A percentile compares a stretch with the other conserved stretches of the same genome.
These are phyloP conservation scores for Trilocha varians DNA, from an alignment of 2,888 invertebrate species.

Conservation along the genomic window DNA sequence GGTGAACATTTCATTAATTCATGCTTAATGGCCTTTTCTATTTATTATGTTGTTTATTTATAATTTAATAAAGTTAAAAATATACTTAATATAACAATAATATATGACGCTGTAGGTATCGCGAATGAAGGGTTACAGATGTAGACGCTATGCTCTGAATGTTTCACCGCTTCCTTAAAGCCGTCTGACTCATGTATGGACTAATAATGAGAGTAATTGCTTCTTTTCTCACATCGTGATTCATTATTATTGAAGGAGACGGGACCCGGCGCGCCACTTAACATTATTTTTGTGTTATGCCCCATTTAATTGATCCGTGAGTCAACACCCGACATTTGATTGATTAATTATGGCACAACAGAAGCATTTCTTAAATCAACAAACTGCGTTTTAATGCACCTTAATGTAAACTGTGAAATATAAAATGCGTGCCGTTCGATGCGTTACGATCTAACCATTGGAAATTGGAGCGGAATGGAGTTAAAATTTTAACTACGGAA, in stretches of 20 bases:
- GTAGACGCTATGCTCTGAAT: slow-evolving; percentile 21
- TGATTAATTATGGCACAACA: slow-evolving; percentile 32
- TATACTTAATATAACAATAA: too few relatives aligned
- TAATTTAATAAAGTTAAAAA: too few relatives aligned
- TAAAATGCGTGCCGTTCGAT: slow-evolving; percentile 11
- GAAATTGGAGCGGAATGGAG: slow-evolving; percentile 21
- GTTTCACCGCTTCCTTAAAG: slow-evolving; percentile 32
- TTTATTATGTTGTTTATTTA: too few relatives aligned
- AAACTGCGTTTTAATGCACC: slow-evolving; percentile 15
- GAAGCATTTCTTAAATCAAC: slow-evolving; percentile 27
- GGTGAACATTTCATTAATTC: too few relatives aligned
- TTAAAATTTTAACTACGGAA: slow-evolving; percentile 43
- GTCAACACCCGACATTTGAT: slow-evolving; percentile 36
- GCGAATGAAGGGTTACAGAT: too few relatives aligned
- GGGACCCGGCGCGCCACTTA: slow-evolving; percentile 39
- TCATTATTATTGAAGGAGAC: slow-evolving; percentile 50
- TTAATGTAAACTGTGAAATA: slow-evolving; percentile 20
- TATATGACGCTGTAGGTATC: too few relatives aligned
- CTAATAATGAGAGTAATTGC: slow-evolving; percentile 64
- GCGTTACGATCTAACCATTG: slow-evolving; percentile 13
- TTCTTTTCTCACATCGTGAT: slow-evolving; percentile 67
- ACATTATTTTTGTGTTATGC: slow-evolving; percentile 46
- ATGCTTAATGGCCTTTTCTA: too few relatives aligned
- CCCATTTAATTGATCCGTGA: slow-evolving; percentile 53
- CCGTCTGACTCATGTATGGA: slow-evolving; percentile 45